phyloP scores from a whole-genome alignment of 2,797 vertebrate species.

The Melanogrammus aeglefinus region DNA sequence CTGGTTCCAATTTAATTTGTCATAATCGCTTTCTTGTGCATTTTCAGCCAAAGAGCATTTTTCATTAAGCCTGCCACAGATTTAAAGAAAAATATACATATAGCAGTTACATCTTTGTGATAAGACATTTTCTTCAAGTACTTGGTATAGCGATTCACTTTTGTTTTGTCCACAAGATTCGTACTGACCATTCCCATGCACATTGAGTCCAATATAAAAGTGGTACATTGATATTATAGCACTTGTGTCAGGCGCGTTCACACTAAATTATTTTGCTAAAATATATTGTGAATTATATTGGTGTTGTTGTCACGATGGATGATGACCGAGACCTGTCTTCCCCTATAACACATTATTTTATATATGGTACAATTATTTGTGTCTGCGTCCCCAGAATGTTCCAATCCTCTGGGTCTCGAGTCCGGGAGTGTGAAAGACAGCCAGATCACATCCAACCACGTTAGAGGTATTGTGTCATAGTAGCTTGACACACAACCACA shows the following conservation, averaged over 20 bases:
- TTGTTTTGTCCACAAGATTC: not conserved
- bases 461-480: constrained; percentile 67
- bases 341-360: not conserved
- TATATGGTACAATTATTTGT: constrained; percentile 12
- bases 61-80: not conserved
- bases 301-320: not conserved
- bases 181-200: too few species aligned
- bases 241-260: too few species aligned
- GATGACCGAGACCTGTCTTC: not conserved
- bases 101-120: not conserved
- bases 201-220: too few species aligned
- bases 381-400: constrained; percentile 73
- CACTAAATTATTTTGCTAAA: too few species aligned
- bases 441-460: constrained; percentile 79
- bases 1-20: not conserved
- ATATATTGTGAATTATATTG: not conserved
- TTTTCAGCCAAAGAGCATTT: not conserved
- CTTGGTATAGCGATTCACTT: not conserved
- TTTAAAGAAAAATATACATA: not conserved
- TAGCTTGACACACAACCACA: not conserved
- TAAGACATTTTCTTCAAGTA: not conserved
- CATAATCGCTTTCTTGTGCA: not conserved
- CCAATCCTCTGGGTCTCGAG: constrained; percentile 82
- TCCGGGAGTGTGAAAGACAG: constrained; percentile 79
- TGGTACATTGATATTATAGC: too few species aligned